Evolutionary conservation across 1,140 invertebrate genomes (phyloP).

Genomic region (Delia radicum): DNA sequence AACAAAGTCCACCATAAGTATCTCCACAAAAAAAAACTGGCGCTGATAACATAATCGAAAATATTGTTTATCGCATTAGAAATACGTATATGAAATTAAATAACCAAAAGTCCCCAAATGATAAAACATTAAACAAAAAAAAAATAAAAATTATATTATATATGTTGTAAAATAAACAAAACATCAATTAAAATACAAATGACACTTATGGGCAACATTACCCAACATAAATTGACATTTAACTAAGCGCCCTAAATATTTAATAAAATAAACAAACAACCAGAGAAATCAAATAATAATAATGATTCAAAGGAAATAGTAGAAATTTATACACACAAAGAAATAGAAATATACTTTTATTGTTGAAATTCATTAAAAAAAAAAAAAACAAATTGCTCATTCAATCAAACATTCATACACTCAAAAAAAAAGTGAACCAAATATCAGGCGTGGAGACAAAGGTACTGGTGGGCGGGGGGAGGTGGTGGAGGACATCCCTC

Average conservation of each 20-base stretch:
- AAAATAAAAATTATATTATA: not conserved
- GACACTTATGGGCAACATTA: conserved; percentile 16
- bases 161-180: conserved; percentile 25
- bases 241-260: not conserved
- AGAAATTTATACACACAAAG: too few relatives aligned
- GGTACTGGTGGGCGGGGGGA: too few relatives aligned
- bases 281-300: not conserved
- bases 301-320: too few relatives aligned
- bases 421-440: too few relatives aligned
- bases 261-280: not conserved
- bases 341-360: too few relatives aligned
- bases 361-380: too few relatives aligned
- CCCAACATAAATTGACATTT: conserved; percentile 23
- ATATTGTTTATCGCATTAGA: not conserved
- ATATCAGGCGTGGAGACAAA: too few relatives aligned
- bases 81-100: not conserved
- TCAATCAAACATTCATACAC: too few relatives aligned
- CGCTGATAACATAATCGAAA: not conserved
- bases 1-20: not conserved
- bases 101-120: too few relatives aligned
- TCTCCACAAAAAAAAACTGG: not conserved
- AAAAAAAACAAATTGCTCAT: too few relatives aligned
- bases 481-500: too few relatives aligned
- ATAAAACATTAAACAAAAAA: not conserved
- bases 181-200: conserved; percentile 30